Conservation (phyloP, 2,888 invertebrate genomes). For the Melanotus villosus region DNA sequence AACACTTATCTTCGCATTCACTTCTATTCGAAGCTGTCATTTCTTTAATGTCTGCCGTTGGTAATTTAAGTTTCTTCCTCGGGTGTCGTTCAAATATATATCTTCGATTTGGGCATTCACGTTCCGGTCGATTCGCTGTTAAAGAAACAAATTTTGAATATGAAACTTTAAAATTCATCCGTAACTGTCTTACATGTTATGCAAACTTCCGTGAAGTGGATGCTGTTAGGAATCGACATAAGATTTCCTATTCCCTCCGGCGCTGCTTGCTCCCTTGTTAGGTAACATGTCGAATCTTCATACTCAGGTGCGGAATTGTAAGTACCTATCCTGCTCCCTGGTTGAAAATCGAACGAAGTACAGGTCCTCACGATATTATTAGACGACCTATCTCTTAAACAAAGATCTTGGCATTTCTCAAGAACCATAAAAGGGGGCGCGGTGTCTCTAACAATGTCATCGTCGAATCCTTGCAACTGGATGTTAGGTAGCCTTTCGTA, state of each 20-base stretch:
- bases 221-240: conserved; percentile 91
- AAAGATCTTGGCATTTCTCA: conserved; percentile 89
- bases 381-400: conserved; percentile 83
- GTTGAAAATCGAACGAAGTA: conserved; percentile 92
- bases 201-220: conserved; percentile 92
- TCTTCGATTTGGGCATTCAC: conserved; percentile 89
- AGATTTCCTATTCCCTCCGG: conserved; percentile 91
- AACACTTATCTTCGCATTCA: conserved; percentile 91
- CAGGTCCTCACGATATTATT: conserved; percentile 89
- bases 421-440: conserved; percentile 89
- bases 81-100: conserved; percentile 92
- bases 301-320: conserved; percentile 86
- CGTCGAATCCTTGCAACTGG: conserved; percentile 90
- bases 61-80: conserved; percentile 85
- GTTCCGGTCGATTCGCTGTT: conserved; percentile 86
- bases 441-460: conserved; percentile 88
- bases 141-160: no score
- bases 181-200: conserved; percentile 81
- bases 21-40: conserved; percentile 88
- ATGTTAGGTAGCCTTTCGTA: conserved; percentile 92
- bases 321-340: conserved; percentile 87
- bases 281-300: conserved; percentile 90
- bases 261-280: conserved; percentile 87
- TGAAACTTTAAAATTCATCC: not conserved
- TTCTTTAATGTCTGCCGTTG: conserved; percentile 87